A percentile compares a stretch with the other conserved stretches of the same genome.
Conservation (phyloP, 1,140 invertebrate genomes). For the Linepithema humile region DNA sequence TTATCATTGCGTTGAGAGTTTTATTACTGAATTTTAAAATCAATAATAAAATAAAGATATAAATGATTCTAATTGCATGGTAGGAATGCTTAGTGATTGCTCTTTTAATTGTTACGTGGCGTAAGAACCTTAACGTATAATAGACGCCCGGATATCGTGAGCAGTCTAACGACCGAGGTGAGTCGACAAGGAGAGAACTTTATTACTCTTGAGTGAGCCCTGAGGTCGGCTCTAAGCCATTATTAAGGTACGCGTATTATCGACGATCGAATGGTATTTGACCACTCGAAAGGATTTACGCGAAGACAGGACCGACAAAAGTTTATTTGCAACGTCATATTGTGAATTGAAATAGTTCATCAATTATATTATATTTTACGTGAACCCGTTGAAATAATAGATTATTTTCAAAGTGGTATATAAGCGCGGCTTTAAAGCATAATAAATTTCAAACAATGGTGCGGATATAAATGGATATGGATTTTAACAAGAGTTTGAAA, state of each 20-base stretch:
- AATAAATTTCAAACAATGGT: constrained; percentile 14
- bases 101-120: constrained; percentile 36
- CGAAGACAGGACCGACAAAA: background rate
- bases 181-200: constrained; percentile 60
- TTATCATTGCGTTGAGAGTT: background rate
- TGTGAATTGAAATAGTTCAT: background rate
- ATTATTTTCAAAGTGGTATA: background rate
- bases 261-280: constrained; percentile 43
- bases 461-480: constrained; percentile 1
- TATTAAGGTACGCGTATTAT: constrained; percentile 67
- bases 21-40: background rate
- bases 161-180: constrained; percentile 58
- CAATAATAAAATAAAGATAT: background rate
- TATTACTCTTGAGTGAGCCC: constrained; percentile 61
- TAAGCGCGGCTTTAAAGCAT: background rate
- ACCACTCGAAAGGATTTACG: constrained; percentile 45
- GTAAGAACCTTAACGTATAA: constrained; percentile 49
- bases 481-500: constrained; percentile 13
- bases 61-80: background rate
- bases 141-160: constrained; percentile 41
- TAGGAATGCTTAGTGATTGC: constrained; percentile 20
- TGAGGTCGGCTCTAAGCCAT: constrained; percentile 64
- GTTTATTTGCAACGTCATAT: background rate
- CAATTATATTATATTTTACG: background rate
- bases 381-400: constrained; percentile 13